Evolutionary conservation across 2,888 invertebrate genomes (phyloP), one percentile per base, ranked within the genome.

Genomic region (Caenorhabditis sulstoni): DNA sequence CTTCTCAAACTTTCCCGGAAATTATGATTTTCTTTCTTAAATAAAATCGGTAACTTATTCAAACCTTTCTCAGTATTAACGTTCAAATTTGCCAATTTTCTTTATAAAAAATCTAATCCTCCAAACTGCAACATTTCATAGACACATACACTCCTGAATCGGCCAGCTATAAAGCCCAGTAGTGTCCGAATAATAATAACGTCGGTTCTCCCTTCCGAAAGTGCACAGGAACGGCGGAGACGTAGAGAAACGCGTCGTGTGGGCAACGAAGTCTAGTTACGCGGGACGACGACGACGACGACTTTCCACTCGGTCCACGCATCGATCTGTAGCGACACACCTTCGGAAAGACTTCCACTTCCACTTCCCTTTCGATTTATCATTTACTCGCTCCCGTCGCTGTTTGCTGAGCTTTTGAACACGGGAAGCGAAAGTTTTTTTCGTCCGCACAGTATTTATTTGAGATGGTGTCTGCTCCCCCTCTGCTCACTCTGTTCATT

Each of bases 341-440:
- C 66, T 66, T 47, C 45, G 45, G 22, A 29, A 29, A 3, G 29
- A 29, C 29, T 29, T 66, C n/a, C n/a, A n/a, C n/a, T n/a, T 66
- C 66, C 55, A 57, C 18, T 66, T 29, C 29, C 29, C 37, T 50
- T 53, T 45, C 41, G 41, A 65, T 29, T 64, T 52, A 12, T 23
- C 14, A 50, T n/a, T 41, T 22, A 35, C 7, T 16, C 41, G 41
- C 41, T 41, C 7, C 41, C 41, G 11, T 41, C 18, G 2, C 18
- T 66, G 35, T 57, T 66, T 57, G 47, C 55, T 57, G 12, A 57
- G 66, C 66, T 66, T 57, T 47, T 55, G 29, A 35, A 55, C 57
- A 29, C 29, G 29, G 29, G 29, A 29, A 29, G 29, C n/a, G n/a
- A 29, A 29, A 5, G 29, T 29, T 7, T 29, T 29, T 29, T 29